phyloP scores from a whole-genome alignment of 2,797 vertebrate species.

The Thunnus albacares region DNA sequence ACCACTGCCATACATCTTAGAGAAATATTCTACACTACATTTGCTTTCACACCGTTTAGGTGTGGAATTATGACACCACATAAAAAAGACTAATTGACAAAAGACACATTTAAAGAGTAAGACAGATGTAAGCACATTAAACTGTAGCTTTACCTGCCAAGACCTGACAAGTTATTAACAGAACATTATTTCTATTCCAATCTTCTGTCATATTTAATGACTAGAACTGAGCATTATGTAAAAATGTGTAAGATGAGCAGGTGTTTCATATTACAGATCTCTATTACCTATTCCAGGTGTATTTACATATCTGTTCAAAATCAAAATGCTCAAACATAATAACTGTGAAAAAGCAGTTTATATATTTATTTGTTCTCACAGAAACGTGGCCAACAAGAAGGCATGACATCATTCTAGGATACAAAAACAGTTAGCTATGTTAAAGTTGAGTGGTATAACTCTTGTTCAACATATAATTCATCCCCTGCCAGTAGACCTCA shows the following conservation, averaged over 20 bases:
- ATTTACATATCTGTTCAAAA: background rate
- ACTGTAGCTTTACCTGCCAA: background rate
- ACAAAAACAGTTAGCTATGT: background rate
- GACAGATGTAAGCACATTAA: background rate
- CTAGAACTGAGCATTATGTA: background rate
- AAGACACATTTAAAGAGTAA: background rate
- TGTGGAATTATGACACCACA: too few species aligned
- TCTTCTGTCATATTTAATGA: background rate
- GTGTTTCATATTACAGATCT: background rate
- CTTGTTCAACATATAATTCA: slow-evolving; percentile 17
- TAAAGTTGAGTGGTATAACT: background rate
- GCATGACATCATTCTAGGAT: slow-evolving; percentile 6
- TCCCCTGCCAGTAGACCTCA: slow-evolving; percentile 27
- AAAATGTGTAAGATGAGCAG: background rate
- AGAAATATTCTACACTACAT: slow-evolving; percentile 2
- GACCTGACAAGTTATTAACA: background rate
- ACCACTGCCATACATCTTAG: background rate
- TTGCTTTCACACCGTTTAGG: too few species aligned
- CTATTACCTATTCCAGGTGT: background rate
- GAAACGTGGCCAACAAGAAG: background rate
- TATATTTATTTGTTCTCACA: background rate
- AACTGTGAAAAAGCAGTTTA: background rate
- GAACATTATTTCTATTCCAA: background rate
- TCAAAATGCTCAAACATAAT: background rate
- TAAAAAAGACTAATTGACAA: background rate